These are phyloP conservation scores for Siniperca obscura DNA, from an alignment of 2,797 vertebrate genomes.

Conservation along the genomic window DNA sequence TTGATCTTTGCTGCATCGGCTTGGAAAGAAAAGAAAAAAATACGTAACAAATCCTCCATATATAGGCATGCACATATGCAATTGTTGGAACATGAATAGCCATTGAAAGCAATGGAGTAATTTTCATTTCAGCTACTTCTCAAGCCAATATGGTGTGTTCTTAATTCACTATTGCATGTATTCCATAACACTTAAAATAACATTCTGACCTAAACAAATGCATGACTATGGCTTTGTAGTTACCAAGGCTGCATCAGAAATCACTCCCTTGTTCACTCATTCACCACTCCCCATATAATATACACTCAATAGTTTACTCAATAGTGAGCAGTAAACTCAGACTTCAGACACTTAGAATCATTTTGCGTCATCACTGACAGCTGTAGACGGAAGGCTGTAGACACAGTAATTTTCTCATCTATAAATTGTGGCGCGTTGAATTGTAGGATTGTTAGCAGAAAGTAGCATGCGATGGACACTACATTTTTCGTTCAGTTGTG, in stretches of 20 bases:
- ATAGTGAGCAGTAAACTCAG: background rate
- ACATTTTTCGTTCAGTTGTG: too few species aligned
- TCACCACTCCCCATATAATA: background rate
- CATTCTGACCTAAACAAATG: background rate
- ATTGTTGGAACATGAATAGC: slow-evolving; percentile 34
- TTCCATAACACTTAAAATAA: background rate
- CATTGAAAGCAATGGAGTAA: background rate
- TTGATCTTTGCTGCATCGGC: slow-evolving; percentile 60
- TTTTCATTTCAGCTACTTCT: slow-evolving; percentile 7
- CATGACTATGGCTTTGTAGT: background rate
- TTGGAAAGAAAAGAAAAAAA: slow-evolving; percentile 35
- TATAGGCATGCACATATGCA: slow-evolving; percentile 2
- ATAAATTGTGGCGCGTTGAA: background rate
- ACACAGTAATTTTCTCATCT: background rate
- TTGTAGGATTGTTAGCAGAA: background rate
- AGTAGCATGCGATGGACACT: background rate
- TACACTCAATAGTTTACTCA: background rate
- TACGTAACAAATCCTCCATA: slow-evolving; percentile 19
- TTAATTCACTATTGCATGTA: background rate
- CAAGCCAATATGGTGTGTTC: slow-evolving; percentile 7
- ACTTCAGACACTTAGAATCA: too few species aligned
- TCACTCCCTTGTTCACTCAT: background rate
- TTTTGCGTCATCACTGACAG: background rate
- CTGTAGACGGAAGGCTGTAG: background rate
- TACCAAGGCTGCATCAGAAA: background rate